phyloP scores from a whole-genome alignment of 2,888 invertebrate species.

The Gasteruption jaculator region DNA sequence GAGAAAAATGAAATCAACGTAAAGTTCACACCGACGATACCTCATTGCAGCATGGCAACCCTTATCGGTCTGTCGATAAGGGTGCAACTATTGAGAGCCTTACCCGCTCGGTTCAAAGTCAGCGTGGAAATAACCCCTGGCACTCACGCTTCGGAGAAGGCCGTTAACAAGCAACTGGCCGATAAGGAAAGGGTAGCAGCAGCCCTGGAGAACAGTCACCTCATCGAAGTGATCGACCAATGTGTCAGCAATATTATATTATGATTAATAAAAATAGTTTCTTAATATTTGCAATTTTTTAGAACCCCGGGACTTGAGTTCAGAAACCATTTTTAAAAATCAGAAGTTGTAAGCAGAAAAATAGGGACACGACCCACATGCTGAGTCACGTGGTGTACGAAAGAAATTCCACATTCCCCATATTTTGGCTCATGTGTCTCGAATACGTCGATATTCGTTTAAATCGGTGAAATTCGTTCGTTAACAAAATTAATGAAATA shows the following conservation, averaged over 20 bases:
- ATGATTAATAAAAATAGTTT: slow-evolving; percentile 6
- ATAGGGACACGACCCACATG: too few species aligned
- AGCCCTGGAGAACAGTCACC: slow-evolving; percentile 87
- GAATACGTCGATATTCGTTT: too few species aligned
- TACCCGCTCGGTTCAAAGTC: slow-evolving; percentile 83
- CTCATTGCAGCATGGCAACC: slow-evolving; percentile 98
- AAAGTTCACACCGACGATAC: slow-evolving; percentile 94
- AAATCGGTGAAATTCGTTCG: too few species aligned
- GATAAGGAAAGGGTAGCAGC: slow-evolving; percentile 98
- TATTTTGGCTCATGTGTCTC: too few species aligned
- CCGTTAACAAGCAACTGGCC: slow-evolving; percentile 95
- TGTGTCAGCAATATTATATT: slow-evolving; percentile 58
- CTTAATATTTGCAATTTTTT: too few species aligned
- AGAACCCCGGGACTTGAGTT: too few species aligned
- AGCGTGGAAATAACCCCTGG: slow-evolving; percentile 87
- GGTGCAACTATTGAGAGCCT: slow-evolving; percentile 80
- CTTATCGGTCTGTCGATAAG: slow-evolving; percentile 88
- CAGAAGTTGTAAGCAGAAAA: too few species aligned
- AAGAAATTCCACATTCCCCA: too few species aligned
- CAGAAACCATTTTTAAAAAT: too few species aligned
- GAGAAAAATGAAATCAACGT: slow-evolving; percentile 68
- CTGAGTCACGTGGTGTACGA: too few species aligned
- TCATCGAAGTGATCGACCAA: slow-evolving; percentile 91
- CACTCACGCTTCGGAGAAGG: slow-evolving; percentile 84
- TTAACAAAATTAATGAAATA: not conserved